phyloP scores from a whole-genome alignment of 2,113 vertebrate genomes.

The Haemorhous mexicanus region DNA sequence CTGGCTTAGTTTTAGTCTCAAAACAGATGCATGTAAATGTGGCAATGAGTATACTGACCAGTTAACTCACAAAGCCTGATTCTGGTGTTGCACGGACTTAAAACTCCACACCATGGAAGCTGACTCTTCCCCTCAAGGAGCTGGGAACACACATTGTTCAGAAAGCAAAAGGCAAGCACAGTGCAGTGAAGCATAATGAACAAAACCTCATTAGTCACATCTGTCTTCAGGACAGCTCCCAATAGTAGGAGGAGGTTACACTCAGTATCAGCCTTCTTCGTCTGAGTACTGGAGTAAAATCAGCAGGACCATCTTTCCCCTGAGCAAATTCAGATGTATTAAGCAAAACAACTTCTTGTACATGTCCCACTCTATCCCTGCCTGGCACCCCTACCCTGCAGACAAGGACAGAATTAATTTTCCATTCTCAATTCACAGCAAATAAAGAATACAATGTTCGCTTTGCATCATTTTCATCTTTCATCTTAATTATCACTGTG shows the following conservation, averaged over 20 bases:
- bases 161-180: neutral
- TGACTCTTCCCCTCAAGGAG: neutral
- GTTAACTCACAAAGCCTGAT: neutral
- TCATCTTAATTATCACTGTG: conserved; percentile 77
- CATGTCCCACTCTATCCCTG: neutral
- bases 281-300: neutral
- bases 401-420: conserved; percentile 59
- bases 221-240: conserved; percentile 18
- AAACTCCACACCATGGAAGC: neutral
- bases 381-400: neutral
- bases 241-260: neutral
- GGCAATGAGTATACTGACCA: neutral
- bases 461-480: conserved; percentile 74
- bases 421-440: conserved; percentile 47
- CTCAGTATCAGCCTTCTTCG: neutral
- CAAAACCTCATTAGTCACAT: neutral
- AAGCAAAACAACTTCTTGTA: neutral
- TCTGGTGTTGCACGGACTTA: neutral
- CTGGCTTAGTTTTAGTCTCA: neutral
- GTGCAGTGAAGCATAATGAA: neutral
- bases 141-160: neutral
- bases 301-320: neutral
- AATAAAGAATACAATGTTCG: conserved; percentile 65
- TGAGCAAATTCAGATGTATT: neutral
- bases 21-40: fast-evolving